Evolutionary conservation across 2,888 invertebrate species (phyloP).

Genomic region (Digitonthophagus gazella): DNA sequence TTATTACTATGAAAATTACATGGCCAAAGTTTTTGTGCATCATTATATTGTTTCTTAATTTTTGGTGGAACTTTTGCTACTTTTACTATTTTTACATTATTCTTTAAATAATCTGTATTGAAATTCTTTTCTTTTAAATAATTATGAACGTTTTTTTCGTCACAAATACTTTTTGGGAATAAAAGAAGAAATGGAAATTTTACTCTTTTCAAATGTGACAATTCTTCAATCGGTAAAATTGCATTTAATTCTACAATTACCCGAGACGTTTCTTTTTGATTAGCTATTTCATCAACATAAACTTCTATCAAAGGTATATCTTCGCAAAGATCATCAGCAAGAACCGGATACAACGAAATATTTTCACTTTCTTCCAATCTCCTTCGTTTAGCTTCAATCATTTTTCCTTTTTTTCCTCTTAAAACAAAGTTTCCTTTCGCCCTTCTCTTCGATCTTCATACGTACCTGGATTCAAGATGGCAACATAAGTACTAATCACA

Average conservation of each 20-base stretch:
- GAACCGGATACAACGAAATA: slow-evolving; percentile 48
- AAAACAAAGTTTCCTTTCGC: background rate
- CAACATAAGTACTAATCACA: too few relatives aligned
- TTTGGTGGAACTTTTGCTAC: slow-evolving; percentile 65
- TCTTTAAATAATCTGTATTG: slow-evolving; percentile 54
- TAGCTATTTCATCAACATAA: slow-evolving; percentile 60
- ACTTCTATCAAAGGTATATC: slow-evolving; percentile 57
- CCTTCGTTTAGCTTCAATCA: slow-evolving; percentile 27
- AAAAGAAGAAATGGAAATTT: slow-evolving; percentile 61
- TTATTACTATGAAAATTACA: slow-evolving; percentile 81
- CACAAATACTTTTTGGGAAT: slow-evolving; percentile 43
- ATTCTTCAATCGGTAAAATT: slow-evolving; percentile 58
- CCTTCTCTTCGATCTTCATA: slow-evolving; percentile 5
- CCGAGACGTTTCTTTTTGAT: slow-evolving; percentile 62
- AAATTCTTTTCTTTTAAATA: slow-evolving; percentile 52
- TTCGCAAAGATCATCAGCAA: slow-evolving; percentile 56
- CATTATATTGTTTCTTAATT: slow-evolving; percentile 65
- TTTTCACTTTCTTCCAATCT: slow-evolving; percentile 21
- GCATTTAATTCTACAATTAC: slow-evolving; percentile 61
- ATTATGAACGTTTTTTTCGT: slow-evolving; percentile 38
- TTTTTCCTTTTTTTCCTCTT: slow-evolving; percentile 12
- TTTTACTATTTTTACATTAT: slow-evolving; percentile 54
- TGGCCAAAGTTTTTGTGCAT: slow-evolving; percentile 69
- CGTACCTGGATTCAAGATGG: background rate
- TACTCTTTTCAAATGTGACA: slow-evolving; percentile 74